Conservation (phyloP, 2,797 vertebrate species). For the Myripristis jacobus region DNA sequence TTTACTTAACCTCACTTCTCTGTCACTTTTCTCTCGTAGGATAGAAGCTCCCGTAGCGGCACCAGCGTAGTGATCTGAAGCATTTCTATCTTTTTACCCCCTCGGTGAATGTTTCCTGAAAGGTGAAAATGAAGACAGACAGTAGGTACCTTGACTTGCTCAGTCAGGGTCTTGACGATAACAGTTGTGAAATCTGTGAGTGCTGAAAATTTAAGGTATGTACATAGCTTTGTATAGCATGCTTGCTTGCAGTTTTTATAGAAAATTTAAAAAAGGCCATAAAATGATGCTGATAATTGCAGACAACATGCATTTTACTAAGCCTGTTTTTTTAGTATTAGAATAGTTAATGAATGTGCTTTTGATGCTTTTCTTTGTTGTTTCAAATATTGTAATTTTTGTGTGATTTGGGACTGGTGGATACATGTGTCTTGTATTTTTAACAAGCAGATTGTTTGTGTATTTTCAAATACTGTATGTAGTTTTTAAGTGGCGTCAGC, state of each 20-base stretch:
- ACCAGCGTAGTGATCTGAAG: conserved; percentile 91
- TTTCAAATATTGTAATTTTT: conserved; percentile 1
- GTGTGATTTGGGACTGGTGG: conserved; percentile 22
- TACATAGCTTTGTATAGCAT: conserved; percentile 2
- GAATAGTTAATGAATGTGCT: not conserved
- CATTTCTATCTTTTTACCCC: conserved; percentile 55
- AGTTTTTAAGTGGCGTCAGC: not conserved
- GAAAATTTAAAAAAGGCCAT: conserved; percentile 1
- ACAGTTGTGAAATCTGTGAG: conserved; percentile 17
- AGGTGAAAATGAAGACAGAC: conserved; percentile 56
- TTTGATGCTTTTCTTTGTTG: conserved; percentile 11
- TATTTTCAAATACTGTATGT: not conserved
- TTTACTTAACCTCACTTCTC: conserved; percentile 28
- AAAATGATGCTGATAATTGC: not conserved
- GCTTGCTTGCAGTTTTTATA: not conserved
- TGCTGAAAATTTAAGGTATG: conserved; percentile 20
- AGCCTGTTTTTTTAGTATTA: conserved; percentile 2
- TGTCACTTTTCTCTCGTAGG: conserved; percentile 80
- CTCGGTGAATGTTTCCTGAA: conserved; percentile 53
- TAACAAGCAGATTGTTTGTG: conserved; percentile 19
- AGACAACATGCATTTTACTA: conserved; percentile 3
- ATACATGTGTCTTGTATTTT: conserved; percentile 17
- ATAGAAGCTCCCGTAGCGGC: conserved; percentile 91
- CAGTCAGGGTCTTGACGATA: conserved; percentile 3
- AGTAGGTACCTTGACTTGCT: conserved; percentile 24